Conservation (phyloP, 2,888 invertebrate species). For the Sinopyrophorus schimmeli region DNA sequence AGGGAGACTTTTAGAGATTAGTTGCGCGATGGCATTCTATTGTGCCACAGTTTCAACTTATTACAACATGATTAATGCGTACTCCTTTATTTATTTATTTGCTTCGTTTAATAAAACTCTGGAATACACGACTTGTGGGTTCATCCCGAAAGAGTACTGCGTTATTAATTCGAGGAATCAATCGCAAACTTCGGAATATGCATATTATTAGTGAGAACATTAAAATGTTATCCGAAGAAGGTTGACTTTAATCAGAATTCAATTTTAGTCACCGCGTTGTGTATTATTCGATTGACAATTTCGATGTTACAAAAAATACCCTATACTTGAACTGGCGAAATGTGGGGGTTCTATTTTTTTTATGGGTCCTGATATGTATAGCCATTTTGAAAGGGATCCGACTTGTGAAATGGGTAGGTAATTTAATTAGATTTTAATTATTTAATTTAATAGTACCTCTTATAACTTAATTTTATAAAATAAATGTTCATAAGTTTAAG, state of each 20-base stretch:
- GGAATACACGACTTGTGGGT: conserved; percentile 22
- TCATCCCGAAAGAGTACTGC: conserved; percentile 7
- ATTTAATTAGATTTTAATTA: background rate
- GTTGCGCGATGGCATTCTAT: conserved; percentile 32
- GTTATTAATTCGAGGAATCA: conserved; percentile 13
- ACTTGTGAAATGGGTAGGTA: conserved; percentile 21
- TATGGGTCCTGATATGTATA: conserved; percentile 30
- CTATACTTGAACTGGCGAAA: conserved; percentile 24
- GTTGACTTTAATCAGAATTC: too few relatives aligned
- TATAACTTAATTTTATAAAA: background rate
- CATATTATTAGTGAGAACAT: conserved; percentile 24
- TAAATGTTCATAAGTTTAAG: background rate
- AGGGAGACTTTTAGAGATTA: conserved; percentile 30
- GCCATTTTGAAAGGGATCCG: conserved; percentile 26
- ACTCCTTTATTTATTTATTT: conserved; percentile 27
- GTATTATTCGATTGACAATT: conserved; percentile 1
- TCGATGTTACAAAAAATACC: background rate
- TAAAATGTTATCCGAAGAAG: background rate
- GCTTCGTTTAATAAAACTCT: conserved; percentile 24
- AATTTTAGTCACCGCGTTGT: conserved; percentile 22
- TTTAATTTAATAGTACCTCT: background rate
- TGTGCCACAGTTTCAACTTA: conserved; percentile 27
- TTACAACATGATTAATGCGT: conserved; percentile 30
- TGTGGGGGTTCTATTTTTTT: conserved; percentile 22
- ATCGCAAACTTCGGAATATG: conserved; percentile 22